These are phyloP conservation scores for Empis livida DNA, from an alignment of 2,888 invertebrate species.

Conservation along the genomic window DNA sequence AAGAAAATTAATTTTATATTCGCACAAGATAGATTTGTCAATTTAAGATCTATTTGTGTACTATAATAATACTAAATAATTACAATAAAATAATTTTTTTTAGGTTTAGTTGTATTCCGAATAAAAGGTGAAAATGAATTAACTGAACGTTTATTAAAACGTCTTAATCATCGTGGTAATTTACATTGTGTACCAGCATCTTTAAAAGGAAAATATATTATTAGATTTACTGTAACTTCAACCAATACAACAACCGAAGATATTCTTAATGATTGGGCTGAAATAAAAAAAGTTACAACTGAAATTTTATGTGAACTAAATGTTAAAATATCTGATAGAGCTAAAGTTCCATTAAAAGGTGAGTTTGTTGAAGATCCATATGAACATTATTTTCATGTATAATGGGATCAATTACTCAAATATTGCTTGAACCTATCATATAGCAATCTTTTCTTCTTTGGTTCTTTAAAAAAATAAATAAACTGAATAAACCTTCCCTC, in stretches of 20 bases:
- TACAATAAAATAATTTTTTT: too few relatives aligned
- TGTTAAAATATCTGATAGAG: conserved; percentile 39
- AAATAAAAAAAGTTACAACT: conserved; percentile 60
- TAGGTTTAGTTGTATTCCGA: conserved; percentile 81
- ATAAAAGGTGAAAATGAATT: conserved; percentile 72
- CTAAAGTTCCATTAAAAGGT: conserved; percentile 67
- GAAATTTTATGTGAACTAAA: conserved; percentile 54
- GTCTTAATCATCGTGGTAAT: conserved; percentile 72
- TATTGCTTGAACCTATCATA: too few relatives aligned
- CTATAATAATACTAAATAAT: too few relatives aligned
- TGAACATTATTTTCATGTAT: too few relatives aligned
- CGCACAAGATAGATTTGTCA: too few relatives aligned
- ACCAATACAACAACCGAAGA: conserved; percentile 67
- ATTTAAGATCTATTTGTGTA: too few relatives aligned
- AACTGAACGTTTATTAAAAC: conserved; percentile 78
- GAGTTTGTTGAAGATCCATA: conserved; percentile 7
- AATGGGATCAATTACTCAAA: too few relatives aligned
- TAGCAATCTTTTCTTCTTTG: too few relatives aligned
- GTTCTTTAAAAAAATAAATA: too few relatives aligned
- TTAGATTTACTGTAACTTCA: conserved; percentile 84
- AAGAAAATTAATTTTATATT: too few relatives aligned
- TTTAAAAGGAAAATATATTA: conserved; percentile 79
- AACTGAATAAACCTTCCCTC: too few relatives aligned
- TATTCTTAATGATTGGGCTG: conserved; percentile 74
- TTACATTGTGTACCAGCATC: conserved; percentile 93